Percentiles rank a stretch among this genome's conserved stretches.
phyloP scores from a whole-genome alignment of 2,888 invertebrate species.

The Sipha maydis region DNA sequence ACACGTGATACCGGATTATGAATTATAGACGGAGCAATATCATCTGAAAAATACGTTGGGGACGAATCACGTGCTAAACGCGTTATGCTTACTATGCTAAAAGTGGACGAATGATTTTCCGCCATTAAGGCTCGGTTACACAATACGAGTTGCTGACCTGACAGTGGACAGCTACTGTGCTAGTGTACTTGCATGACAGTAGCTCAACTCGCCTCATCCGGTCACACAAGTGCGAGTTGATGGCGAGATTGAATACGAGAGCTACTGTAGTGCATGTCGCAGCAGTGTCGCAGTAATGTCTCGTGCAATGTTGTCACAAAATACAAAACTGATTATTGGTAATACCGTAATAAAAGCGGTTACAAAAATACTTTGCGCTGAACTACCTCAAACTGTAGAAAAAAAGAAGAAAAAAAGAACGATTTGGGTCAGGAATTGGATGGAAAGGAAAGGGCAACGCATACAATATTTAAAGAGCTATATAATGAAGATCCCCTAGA shows the following conservation, averaged over 20 bases:
- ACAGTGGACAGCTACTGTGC: slow-evolving; percentile 40
- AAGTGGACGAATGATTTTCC: slow-evolving; percentile 14
- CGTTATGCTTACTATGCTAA: slow-evolving; percentile 16
- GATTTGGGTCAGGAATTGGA: neutral
- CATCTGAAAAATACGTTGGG: neutral
- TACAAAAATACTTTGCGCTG: slow-evolving; percentile 5
- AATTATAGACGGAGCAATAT: slow-evolving; percentile 16
- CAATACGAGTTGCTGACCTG: slow-evolving; percentile 34
- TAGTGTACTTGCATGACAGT: slow-evolving; percentile 46
- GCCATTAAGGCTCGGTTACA: neutral
- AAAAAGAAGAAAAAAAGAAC: neutral
- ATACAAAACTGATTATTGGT: neutral
- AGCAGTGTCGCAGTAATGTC: slow-evolving; percentile 6
- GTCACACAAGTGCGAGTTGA: neutral
- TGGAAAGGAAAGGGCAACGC: neutral
- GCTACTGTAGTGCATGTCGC: neutral
- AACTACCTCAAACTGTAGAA: neutral
- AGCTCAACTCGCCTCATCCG: slow-evolving; percentile 21
- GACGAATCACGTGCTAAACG: slow-evolving; percentile 26
- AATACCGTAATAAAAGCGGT: slow-evolving; percentile 2
- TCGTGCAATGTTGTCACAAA: slow-evolving; percentile 11
- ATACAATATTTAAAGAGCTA: slow-evolving; percentile 4
- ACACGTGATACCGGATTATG: slow-evolving; percentile 6
- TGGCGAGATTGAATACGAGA: neutral
- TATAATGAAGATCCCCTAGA: slow-evolving; percentile 3